Conservation (phyloP, 1,140 invertebrate genomes). For the Augochlora pura region DNA sequence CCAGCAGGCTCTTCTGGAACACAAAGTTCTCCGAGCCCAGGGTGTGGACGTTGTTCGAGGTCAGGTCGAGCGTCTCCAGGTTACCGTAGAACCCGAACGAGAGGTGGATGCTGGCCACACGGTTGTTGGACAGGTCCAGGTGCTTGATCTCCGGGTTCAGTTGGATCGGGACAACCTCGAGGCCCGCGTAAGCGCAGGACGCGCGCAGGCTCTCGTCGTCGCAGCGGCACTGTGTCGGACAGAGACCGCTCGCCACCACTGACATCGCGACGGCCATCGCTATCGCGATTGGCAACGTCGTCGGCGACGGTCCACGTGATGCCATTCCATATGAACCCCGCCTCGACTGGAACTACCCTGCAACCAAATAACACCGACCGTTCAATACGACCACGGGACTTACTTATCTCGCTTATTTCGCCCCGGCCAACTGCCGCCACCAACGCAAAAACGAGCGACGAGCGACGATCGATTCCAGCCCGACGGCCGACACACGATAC, state of each 20-base stretch:
- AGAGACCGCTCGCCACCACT: conserved; percentile 81
- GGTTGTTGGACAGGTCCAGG: conserved; percentile 88
- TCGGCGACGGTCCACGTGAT: conserved; percentile 68
- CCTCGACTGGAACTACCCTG: conserved; percentile 71
- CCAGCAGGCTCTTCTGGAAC: conserved; percentile 85
- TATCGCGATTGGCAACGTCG: conserved; percentile 72
- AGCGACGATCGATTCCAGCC: no score
- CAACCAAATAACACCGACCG: conserved; percentile 29
- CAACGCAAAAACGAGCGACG: neutral
- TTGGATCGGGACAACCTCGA: conserved; percentile 93
- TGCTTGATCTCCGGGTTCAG: conserved; percentile 90
- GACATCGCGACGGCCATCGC: conserved; percentile 73
- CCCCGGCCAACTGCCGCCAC: neutral
- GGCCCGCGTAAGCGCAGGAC: conserved; percentile 86
- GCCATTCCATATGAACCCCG: conserved; percentile 79
- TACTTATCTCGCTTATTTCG: neutral
- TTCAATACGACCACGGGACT: neutral
- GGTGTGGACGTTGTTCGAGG: conserved; percentile 88
- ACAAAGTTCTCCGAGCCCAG: conserved; percentile 90
- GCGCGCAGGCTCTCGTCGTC: conserved; percentile 88
- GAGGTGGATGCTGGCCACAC: conserved; percentile 86
- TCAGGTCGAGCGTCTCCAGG: conserved; percentile 89
- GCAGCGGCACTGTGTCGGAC: conserved; percentile 90
- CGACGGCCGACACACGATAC: no score
- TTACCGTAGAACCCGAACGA: conserved; percentile 90